Evolutionary conservation across 2,113 vertebrate genomes (phyloP).

Genomic region (Sphyrna mokarran): DNA sequence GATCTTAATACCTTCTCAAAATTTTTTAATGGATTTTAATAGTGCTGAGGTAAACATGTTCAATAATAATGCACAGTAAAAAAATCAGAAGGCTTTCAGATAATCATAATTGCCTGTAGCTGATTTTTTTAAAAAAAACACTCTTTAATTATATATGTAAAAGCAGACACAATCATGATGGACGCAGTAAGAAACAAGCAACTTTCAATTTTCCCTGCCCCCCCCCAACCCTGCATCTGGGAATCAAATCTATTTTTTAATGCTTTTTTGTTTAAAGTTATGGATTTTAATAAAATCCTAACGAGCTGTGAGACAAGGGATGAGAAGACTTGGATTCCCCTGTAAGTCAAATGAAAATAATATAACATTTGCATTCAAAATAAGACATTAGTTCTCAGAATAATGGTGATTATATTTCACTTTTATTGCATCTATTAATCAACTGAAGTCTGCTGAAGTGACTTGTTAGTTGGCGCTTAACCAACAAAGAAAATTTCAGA

Average conservation of each 20-base stretch:
- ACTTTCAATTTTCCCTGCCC: background rate
- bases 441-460: background rate
- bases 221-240: background rate
- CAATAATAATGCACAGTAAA: background rate
- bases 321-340: background rate
- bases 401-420: background rate
- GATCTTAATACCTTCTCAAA: background rate
- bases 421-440: background rate
- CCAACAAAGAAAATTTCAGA: background rate
- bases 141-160: background rate
- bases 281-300: slow-evolving; percentile 23
- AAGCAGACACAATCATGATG: too few species aligned
- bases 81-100: background rate
- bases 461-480: background rate
- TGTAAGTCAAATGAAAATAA: slow-evolving; percentile 17
- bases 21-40: background rate
- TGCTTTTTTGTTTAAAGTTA: background rate
- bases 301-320: background rate
- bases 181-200: background rate
- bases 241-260: background rate
- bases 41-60: background rate
- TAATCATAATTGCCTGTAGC: background rate
- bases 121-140: background rate
- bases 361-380: background rate
- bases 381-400: background rate